Base-by-base conservation (phyloP, 2,888 invertebrate genomes). In the Chrysolina haemoptera region DNA sequence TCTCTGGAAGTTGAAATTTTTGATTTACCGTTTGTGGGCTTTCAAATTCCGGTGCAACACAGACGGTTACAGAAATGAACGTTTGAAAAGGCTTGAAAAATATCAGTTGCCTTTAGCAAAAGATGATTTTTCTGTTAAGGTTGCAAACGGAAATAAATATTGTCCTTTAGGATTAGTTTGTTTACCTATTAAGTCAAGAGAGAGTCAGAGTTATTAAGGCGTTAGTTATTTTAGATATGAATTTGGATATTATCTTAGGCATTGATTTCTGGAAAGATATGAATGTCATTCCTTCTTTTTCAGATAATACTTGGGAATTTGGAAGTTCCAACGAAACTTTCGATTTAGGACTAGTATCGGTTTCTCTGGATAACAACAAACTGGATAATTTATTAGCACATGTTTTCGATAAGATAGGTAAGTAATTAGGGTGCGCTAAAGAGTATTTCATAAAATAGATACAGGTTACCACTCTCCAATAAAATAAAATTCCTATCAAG, bases 241-340 rank as follows among this genome's bases (percentile, higher is more conserved):
- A 67, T 18, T 59, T 46, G 12, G 73, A 70, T n/a, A 70, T 76
- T 8, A 74, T 76, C 40, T 71, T 70, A 14, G 76, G 76, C 11
- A 68, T 74, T 20, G 73, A 73, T 68, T 76, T 73, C 46, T 76
- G 73, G 73, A 63, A 55, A 22, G 62, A 70, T 9, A 70, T 76
- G 70, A 46, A 73, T 46, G 66, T 72, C 16, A 66, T 73, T 35
- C 11, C 70, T 43, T 40, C 43, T 62, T 63, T 53, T 59, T 22
- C 62, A n/a, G 16, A 0, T 2, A 12, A 62, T 62, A 20, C 62
- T 5, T 62, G 62, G 22, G 14, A 62, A 14, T 62, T 62, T 62
- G 22, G 27, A 5, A 27, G 5, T 5, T 4, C n/a, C 14, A 27
- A 40, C 6, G 40, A 16, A n/a, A 62, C 35, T 62, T 12, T 10